Evolutionary conservation across 2,113 vertebrate genomes (phyloP).

Genomic region (Ceuthmochares aereus): DNA sequence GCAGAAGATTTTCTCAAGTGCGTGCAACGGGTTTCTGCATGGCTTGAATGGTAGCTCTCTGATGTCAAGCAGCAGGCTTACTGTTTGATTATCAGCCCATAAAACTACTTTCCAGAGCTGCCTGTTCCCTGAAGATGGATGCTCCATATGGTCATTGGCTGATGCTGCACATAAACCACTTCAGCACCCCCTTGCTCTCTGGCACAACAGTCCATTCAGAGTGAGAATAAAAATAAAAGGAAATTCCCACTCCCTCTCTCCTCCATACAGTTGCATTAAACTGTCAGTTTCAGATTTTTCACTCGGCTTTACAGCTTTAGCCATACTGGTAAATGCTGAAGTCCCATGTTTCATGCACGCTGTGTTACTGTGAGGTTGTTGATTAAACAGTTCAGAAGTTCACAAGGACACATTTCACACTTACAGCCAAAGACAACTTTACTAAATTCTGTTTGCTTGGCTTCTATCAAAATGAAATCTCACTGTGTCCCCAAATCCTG

Average conservation of each 20-base stretch:
- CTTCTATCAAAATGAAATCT: conserved; percentile 32
- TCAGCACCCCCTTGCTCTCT: not conserved
- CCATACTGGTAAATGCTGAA: not conserved
- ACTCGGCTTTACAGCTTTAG: conserved; percentile 25
- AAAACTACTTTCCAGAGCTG: not conserved
- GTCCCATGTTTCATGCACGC: not conserved
- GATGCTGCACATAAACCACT: not conserved
- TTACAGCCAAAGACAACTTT: conserved; percentile 35
- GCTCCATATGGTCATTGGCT: not conserved
- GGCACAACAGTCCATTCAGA: not conserved
- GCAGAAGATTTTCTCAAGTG: not conserved
- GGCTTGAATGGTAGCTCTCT: not conserved
- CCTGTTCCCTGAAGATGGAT: not conserved
- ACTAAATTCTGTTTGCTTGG: conserved; percentile 30
- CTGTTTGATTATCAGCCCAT: conserved; percentile 15
- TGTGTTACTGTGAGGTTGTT: not conserved
- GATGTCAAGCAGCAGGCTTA: not conserved
- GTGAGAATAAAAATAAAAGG: not conserved
- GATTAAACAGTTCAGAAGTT: conserved; percentile 53
- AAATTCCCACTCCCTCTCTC: not conserved
- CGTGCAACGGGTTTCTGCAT: not conserved
- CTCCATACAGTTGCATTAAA: not conserved
- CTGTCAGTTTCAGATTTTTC: not conserved
- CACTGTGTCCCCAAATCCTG: not conserved
- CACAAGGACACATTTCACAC: conserved; percentile 6